Evolutionary conservation across 2,888 invertebrate species (phyloP).

Genomic region (Chymomyza fuscimana): DNA sequence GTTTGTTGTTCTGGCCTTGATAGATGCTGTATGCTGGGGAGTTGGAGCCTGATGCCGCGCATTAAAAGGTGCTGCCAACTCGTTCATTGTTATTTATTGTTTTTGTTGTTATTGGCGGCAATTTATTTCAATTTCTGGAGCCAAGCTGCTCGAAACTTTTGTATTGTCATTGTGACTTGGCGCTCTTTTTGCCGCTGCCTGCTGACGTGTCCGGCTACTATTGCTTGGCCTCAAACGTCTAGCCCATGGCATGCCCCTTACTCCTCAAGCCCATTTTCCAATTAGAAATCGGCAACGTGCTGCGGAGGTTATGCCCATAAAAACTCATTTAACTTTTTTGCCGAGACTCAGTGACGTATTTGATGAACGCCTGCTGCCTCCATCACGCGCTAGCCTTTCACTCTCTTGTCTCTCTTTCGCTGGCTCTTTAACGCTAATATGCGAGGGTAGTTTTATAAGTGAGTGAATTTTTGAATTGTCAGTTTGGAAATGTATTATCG

Average conservation of each 20-base stretch:
- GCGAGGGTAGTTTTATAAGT: no score
- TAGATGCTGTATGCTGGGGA: background rate
- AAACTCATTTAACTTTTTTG: constrained; percentile 75
- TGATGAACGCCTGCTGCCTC: background rate
- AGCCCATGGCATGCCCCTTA: constrained; percentile 19
- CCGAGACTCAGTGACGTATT: constrained; percentile 13
- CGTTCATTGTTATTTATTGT: constrained; percentile 70
- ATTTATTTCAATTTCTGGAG: constrained; percentile 75
- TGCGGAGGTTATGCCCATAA: constrained; percentile 50
- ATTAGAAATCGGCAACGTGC: constrained; percentile 59
- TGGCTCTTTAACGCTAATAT: no score
- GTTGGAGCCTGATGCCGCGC: background rate
- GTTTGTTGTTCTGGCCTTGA: background rate
- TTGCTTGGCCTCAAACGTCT: no score
- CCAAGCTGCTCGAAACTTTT: constrained; percentile 61
- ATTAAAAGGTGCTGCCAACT: constrained; percentile 67
- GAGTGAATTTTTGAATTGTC: no score
- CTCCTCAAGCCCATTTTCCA: constrained; percentile 54
- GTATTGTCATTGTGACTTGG: constrained; percentile 64
- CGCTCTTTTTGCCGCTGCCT: constrained; percentile 21
- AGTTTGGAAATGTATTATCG: no score
- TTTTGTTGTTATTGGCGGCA: constrained; percentile 73
- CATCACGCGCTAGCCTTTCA: constrained; percentile 28
- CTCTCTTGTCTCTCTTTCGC: constrained; percentile 11
- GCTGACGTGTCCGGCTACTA: constrained; percentile 9